Percentiles rank a stretch among this genome's conserved stretches.
Conservation (phyloP, 2,888 invertebrate genomes). For the Ormyrus pomaceus region DNA sequence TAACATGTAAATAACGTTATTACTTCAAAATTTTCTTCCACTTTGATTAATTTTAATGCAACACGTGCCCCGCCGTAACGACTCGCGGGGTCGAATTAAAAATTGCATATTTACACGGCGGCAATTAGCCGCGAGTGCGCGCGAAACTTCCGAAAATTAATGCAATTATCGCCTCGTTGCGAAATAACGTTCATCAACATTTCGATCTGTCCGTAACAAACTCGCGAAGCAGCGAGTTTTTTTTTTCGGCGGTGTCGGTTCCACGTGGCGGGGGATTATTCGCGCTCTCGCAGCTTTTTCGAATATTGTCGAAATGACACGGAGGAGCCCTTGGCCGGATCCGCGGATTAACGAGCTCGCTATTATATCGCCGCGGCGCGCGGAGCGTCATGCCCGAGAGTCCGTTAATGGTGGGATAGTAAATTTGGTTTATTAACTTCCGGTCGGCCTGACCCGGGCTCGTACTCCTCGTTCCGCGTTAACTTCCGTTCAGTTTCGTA, state of each 20-base stretch:
- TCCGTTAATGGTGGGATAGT: conserved; percentile 62
- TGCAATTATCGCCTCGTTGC: too few species aligned
- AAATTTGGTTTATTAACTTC: conserved; percentile 71
- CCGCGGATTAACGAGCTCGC: conserved; percentile 43
- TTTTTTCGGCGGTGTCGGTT: conserved; percentile 6
- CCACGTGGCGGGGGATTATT: not conserved
- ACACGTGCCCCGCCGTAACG: too few species aligned
- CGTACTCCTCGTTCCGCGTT: conserved; percentile 56
- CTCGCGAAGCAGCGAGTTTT: not conserved
- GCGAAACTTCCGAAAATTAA: too few species aligned
- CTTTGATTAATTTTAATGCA: too few species aligned
- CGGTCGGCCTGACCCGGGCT: conserved; percentile 50
- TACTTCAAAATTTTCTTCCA: too few species aligned
- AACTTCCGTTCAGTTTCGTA: conserved; percentile 60
- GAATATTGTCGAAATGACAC: conserved; percentile 34
- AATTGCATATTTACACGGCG: too few species aligned
- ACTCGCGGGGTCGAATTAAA: too few species aligned
- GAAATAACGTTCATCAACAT: too few species aligned
- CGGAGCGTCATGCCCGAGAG: conserved; percentile 9
- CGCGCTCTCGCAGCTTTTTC: conserved; percentile 1
- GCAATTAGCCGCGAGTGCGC: too few species aligned
- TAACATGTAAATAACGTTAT: too few species aligned
- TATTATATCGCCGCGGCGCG: conserved; percentile 13
- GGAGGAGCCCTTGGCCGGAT: not conserved
- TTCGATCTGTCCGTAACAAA: too few species aligned